Evolutionary conservation across 1,140 invertebrate genomes (phyloP), one percentile per base, ranked within the genome.

Genomic region (Tetragonula clypearis): DNA sequence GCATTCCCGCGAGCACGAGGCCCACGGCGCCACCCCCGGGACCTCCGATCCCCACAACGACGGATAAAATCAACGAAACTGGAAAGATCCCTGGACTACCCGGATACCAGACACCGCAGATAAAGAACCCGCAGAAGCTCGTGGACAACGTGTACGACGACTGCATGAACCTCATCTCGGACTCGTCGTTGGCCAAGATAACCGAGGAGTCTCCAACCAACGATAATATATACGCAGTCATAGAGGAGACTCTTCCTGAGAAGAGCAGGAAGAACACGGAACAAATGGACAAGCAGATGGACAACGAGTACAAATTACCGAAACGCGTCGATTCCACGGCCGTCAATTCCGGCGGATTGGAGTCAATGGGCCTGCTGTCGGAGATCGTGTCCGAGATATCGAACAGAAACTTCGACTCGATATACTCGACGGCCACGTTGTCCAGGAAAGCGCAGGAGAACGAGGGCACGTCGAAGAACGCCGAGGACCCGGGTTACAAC

Each of bases 381-480:
- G 98, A 98, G 93, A 98, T 98, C 75, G 98, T 98, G 0, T 97
- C 96, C 19, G 98, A 98, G 93, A 98, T 98, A 76, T 97, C 98
- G 88, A 97, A 97, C 86, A 95, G 97, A 26, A 98, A 98, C 92
- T 96, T 97, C 23, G 97, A 98, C 86, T 98, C 97, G 0, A 98
- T 98, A 80, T 98, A 98, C 91, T 98, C 97, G 1, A 96, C 97
- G 0, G 96, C 97, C 0, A 97, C 96, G 0, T 88, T 97, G 1
- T 94, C 95, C 12, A 95, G 96, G 83, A 97, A 97, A 87, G 96
- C 96, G 89, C 95, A 95, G 84, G 93, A 95, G 83, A 93, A 95
- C 55, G 94, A 94, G 30, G 92, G 95, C 81, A 88, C 82, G 11
- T 35, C n/a, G 14, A 93, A 93, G 17, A 88, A 90, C 58, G 15